A percentile compares a stretch with the other conserved stretches of the same genome.
Conservation (phyloP, 2,888 invertebrate genomes). For the Myopa tessellatipennis region DNA sequence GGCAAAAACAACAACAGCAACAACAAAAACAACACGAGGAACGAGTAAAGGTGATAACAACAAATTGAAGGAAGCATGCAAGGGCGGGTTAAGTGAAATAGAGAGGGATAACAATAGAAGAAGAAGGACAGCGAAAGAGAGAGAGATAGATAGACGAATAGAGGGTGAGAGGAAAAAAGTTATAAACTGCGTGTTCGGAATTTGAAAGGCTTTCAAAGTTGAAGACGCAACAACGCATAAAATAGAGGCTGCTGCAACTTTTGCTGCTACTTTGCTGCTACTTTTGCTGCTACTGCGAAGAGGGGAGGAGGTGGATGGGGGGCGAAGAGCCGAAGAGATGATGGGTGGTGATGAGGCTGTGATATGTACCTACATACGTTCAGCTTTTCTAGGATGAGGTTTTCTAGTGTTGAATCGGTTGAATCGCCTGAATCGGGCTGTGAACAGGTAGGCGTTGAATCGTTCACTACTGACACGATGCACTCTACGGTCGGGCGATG, state of each 20-base stretch:
- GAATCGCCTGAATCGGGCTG: too few species aligned
- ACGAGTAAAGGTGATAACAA: background rate
- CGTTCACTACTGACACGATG: background rate
- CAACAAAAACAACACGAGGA: too few species aligned
- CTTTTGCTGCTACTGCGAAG: background rate
- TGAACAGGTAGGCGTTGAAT: too few species aligned
- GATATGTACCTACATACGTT: background rate
- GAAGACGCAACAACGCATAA: conserved; percentile 22
- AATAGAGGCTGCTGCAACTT: conserved; percentile 1
- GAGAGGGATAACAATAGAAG: conserved; percentile 18
- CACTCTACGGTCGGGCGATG: background rate
- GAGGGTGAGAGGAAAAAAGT: background rate
- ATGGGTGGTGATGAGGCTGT: background rate
- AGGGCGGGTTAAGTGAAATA: background rate
- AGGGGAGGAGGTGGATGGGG: background rate
- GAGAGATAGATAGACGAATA: background rate
- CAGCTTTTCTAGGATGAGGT: too few species aligned
- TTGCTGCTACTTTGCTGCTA: background rate
- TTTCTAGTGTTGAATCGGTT: too few species aligned
- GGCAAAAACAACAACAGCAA: too few species aligned
- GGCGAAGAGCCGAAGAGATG: background rate
- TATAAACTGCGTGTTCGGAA: background rate
- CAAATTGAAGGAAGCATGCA: background rate
- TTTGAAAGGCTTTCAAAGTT: conserved; percentile 26
- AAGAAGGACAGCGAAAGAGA: conserved; percentile 20